Evolutionary conservation across 2,113 vertebrate species (phyloP).

Genomic region (Lethenteron reissneri): DNA sequence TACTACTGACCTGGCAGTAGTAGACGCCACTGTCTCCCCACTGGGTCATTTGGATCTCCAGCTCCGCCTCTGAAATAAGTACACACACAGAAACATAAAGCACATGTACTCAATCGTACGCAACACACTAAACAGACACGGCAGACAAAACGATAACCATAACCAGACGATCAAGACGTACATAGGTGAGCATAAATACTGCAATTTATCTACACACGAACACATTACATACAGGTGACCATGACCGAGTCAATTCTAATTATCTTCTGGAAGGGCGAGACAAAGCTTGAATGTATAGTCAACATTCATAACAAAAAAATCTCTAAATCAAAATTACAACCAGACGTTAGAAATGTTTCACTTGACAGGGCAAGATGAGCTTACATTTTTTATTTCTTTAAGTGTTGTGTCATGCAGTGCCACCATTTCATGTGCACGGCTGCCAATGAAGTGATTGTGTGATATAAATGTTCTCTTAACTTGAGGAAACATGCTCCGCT

Average conservation of each 20-base stretch:
- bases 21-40: constrained; percentile 97
- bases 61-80: constrained; percentile 48
- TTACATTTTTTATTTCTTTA: too few relatives aligned
- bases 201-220: background rate
- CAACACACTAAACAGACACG: background rate
- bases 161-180: background rate
- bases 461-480: too few relatives aligned
- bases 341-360: background rate
- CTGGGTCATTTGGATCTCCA: constrained; percentile 66
- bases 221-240: background rate
- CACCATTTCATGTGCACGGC: too few relatives aligned
- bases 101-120: background rate
- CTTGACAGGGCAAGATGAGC: background rate
- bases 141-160: background rate
- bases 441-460: too few relatives aligned
- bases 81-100: background rate
- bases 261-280: background rate
- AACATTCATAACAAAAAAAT: background rate
- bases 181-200: background rate
- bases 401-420: too few relatives aligned
- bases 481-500: too few relatives aligned
- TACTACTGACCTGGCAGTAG: constrained; percentile 44
- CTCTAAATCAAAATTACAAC: too few relatives aligned
- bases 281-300: background rate
- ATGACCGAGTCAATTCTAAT: background rate